A percentile compares a stretch with the other conserved stretches of the same genome.
Conservation (phyloP, 1,140 invertebrate genomes). For the Ceratina australensis region DNA sequence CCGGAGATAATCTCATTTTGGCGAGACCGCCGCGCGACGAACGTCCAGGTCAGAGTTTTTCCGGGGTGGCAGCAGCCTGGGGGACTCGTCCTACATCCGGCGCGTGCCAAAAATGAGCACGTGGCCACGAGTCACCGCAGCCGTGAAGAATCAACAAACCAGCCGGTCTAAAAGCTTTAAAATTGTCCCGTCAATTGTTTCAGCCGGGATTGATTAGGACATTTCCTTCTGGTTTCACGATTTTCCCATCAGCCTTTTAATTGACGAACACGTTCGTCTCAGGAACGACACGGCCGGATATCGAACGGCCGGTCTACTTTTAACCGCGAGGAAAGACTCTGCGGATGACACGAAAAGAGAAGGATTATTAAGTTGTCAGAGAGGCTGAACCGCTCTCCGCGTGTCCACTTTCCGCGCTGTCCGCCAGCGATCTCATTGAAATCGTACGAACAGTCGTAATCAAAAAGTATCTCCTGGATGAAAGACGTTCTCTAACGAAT, state of each 20-base stretch:
- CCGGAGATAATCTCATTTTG: conserved; percentile 64
- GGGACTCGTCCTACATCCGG: conserved; percentile 19
- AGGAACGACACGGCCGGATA: conserved; percentile 21
- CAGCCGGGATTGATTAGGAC: conserved; percentile 6
- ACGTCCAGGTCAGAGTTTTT: conserved; percentile 41
- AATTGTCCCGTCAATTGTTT: background rate
- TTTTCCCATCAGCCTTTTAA: conserved; percentile 7
- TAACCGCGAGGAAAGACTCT: conserved; percentile 48
- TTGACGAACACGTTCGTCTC: conserved; percentile 30
- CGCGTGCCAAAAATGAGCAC: conserved; percentile 33
- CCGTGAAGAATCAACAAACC: conserved; percentile 9
- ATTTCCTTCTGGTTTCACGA: background rate
- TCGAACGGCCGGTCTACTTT: conserved; percentile 27
- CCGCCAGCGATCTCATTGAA: conserved; percentile 53
- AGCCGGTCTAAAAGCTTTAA: background rate
- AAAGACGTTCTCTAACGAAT: background rate
- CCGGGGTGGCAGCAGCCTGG: conserved; percentile 5
- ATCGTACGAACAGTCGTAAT: conserved; percentile 55
- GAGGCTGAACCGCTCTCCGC: conserved; percentile 30
- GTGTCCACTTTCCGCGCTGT: conserved; percentile 56
- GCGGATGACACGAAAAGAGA: conserved; percentile 59
- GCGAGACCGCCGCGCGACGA: conserved; percentile 11
- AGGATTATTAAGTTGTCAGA: conserved; percentile 61
- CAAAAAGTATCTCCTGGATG: conserved; percentile 51
- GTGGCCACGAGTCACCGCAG: conserved; percentile 5